Evolutionary conservation across 2,888 invertebrate species (phyloP), one percentile per base, ranked within the genome.

Genomic region (Scaptomyza tumidula): DNA sequence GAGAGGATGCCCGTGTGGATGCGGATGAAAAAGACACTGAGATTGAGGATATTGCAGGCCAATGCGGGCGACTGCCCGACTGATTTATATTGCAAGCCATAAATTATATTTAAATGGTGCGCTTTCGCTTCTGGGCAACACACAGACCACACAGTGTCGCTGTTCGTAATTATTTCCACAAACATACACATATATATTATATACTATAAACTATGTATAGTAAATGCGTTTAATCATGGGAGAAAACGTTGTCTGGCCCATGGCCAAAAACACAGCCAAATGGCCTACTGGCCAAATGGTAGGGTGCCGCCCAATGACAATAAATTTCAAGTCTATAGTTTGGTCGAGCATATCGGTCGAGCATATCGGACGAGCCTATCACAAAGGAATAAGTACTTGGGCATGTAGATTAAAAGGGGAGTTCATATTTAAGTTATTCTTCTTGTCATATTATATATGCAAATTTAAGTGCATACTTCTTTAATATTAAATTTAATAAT

Each of bases 81-180:
- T 82, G 81, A 82, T 82, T 82, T 82, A 82, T 86, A 76, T 79
- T 60, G 60, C 66, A 57, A 66, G 62, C 70, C 72, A 79, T 82
- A 82, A 82, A 82, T 82, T 86, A 83, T 84, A 86, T 80, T 86
- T 74, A 82, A 81, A 81, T 82, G 79, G 55, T 71, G 80, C 43
- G 56, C 61, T 71, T 61, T 78, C 54, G 64, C 67, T 49, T 50
- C 61, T 33, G 58, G 58, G 71, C 80, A 27, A 55, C 44, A 46
- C 24, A 41, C 14, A 41, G 41, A 48, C 13, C n/a, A n/a, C n/a
- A 37, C 33, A 46, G 45, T 1, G n/a, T 5, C 54, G 39, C 57
- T 39, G 63, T 35, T 67, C 63, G 80, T 73, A 81, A 81, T 81
- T 86, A 81, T 81, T 82, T 72, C 73, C 63, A 61, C 61, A 74